phyloP scores from a whole-genome alignment of 2,888 invertebrate species.

The Electrophaes corylata region DNA sequence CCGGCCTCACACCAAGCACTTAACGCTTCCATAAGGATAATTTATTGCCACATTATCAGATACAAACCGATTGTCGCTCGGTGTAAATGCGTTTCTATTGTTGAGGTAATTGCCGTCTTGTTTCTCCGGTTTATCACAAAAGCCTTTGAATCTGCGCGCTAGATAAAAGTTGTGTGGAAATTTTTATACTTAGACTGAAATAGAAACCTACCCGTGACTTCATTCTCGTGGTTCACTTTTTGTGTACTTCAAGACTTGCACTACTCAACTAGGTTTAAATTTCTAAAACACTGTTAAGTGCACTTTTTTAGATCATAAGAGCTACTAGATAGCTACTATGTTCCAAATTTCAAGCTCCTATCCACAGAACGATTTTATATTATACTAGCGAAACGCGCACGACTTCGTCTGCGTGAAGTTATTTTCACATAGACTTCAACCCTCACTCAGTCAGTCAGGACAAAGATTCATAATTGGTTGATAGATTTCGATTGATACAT shows the following conservation, averaged over 20 bases:
- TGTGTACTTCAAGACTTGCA: no score
- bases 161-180: constrained; percentile 13
- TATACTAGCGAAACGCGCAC: no score
- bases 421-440: no score
- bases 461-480: no score
- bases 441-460: no score
- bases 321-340: no score
- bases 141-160: constrained; percentile 17
- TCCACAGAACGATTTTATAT: no score
- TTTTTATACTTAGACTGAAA: constrained; percentile 7
- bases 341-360: no score
- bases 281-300: background rate
- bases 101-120: constrained; percentile 31
- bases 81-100: constrained; percentile 34
- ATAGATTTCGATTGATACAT: no score
- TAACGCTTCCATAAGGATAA: constrained; percentile 48
- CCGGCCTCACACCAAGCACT: constrained; percentile 34
- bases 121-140: constrained; percentile 26
- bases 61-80: constrained; percentile 29
- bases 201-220: background rate
- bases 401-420: no score
- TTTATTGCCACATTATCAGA: constrained; percentile 49
- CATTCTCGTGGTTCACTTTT: background rate
- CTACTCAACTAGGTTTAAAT: no score
- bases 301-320: no score